Conservation (phyloP, 1,140 invertebrate species). For the Ridgeia piscesae region DNA sequence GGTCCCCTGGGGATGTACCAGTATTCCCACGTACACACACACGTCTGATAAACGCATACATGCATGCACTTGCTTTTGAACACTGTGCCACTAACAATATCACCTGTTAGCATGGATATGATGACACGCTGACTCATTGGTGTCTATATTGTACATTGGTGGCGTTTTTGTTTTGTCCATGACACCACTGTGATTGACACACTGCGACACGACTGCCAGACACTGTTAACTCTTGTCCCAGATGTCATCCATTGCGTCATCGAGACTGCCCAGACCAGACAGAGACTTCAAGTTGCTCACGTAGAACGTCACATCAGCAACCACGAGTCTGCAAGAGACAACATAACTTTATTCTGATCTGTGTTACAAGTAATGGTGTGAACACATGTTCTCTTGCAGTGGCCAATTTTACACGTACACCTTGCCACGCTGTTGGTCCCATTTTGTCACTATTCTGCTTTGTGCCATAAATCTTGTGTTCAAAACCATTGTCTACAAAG, state of each 20-base stretch:
- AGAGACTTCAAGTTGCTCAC: neutral
- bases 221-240: constrained; percentile 20
- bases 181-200: neutral
- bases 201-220: neutral
- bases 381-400: no score
- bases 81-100: neutral
- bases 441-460: no score
- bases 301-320: constrained; percentile 14
- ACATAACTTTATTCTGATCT: neutral
- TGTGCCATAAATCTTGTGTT: no score
- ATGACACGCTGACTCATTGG: neutral
- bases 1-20: no score
- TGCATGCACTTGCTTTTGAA: neutral
- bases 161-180: neutral
- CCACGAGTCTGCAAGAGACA: neutral
- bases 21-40: neutral
- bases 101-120: neutral
- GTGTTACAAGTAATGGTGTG: no score
- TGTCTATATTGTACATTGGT: neutral
- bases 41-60: neutral
- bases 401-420: no score
- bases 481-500: neutral
- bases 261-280: neutral
- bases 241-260: constrained; percentile 14
- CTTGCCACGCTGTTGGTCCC: no score